These are phyloP conservation scores for Herminia tarsipennalis DNA, from an alignment of 2,888 invertebrate species.

Conservation along the genomic window DNA sequence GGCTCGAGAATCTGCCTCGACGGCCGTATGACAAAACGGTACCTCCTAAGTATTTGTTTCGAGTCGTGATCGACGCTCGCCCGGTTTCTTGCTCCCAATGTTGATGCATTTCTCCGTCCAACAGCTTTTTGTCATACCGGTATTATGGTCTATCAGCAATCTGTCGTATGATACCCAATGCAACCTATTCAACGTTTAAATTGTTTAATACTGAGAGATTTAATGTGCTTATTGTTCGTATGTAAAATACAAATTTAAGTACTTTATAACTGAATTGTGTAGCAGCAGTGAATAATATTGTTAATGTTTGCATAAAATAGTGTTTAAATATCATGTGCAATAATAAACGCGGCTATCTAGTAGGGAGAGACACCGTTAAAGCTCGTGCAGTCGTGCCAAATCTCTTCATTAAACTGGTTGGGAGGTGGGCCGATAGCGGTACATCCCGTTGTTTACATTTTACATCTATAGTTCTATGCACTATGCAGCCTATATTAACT, in stretches of 20 bases:
- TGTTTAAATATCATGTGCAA: slow-evolving; percentile 27
- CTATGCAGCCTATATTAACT: slow-evolving; percentile 27
- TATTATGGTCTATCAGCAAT: slow-evolving; percentile 32
- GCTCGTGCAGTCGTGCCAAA: slow-evolving; percentile 80
- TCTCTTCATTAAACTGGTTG: slow-evolving; percentile 81
- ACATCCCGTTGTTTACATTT: slow-evolving; percentile 56
- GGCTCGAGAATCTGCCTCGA: slow-evolving; percentile 43
- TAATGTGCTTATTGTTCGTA: too few relatives aligned
- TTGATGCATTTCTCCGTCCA: slow-evolving; percentile 24
- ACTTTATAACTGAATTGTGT: slow-evolving; percentile 7
- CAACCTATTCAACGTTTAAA: slow-evolving; percentile 8
- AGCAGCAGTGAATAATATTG: slow-evolving; percentile 17
- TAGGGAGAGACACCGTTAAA: slow-evolving; percentile 67
- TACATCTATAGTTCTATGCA: slow-evolving; percentile 28
- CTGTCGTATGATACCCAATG: slow-evolving; percentile 19
- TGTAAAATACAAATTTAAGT: slow-evolving; percentile 21
- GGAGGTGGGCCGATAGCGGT: slow-evolving; percentile 65
- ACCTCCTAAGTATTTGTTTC: slow-evolving; percentile 50
- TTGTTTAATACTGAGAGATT: slow-evolving; percentile 14
- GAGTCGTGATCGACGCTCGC: slow-evolving; percentile 53
- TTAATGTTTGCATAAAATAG: slow-evolving; percentile 28
- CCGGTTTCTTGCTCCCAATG: slow-evolving; percentile 45
- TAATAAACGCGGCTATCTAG: slow-evolving; percentile 61
- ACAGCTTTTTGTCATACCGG: slow-evolving; percentile 33
- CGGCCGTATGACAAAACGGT: slow-evolving; percentile 60